These are phyloP conservation scores for Odobenus rosmarus DNA, from an alignment of 2,113 vertebrate genomes.

Conservation along the genomic window DNA sequence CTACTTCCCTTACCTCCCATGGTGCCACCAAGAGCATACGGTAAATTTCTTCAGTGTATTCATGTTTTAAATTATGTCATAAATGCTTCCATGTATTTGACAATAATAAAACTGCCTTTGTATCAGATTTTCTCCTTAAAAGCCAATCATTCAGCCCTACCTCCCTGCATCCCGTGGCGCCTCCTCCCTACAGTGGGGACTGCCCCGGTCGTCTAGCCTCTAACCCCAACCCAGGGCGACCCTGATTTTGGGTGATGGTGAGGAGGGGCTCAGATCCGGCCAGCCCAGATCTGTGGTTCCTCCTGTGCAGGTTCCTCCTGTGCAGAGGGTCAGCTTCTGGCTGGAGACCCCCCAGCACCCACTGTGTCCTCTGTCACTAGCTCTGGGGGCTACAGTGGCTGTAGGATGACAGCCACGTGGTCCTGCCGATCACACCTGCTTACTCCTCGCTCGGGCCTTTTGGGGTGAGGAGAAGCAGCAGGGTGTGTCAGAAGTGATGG, in stretches of 20 bases:
- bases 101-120: neutral
- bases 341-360: neutral
- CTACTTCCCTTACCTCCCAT: neutral
- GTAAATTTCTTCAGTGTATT: neutral
- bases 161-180: neutral
- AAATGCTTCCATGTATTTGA: neutral
- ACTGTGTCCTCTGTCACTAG: neutral
- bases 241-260: neutral
- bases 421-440: neutral
- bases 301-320: too few species aligned
- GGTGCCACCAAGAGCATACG: neutral
- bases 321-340: neutral
- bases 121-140: neutral
- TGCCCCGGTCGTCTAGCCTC: neutral
- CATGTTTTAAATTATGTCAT: neutral
- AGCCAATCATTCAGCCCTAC: neutral
- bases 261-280: neutral
- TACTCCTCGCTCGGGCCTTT: accelerated
- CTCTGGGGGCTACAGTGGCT: accelerated
- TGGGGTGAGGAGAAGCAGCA: neutral
- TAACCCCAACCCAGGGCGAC: neutral
- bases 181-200: neutral
- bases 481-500: neutral
- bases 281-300: too few species aligned
- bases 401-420: too few species aligned